Percentiles rank a stretch among this genome's conserved stretches.
Evolutionary conservation across 2,797 vertebrate genomes (phyloP).

Genomic region (Fundulus diaphanus): DNA sequence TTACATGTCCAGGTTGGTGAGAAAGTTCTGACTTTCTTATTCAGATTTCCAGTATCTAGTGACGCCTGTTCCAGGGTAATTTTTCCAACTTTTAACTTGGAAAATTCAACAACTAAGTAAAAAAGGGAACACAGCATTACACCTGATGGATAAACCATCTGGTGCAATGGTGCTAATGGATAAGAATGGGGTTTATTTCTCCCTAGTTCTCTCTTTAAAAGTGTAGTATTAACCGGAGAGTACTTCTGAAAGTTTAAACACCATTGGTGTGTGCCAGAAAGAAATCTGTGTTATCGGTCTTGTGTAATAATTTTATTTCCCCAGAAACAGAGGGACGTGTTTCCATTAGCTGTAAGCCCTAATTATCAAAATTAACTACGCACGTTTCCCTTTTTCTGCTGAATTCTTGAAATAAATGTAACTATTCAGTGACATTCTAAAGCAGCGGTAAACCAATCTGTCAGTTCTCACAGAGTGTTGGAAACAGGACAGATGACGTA

Average conservation of each 20-base stretch:
- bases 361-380: not conserved
- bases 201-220: not conserved
- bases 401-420: not conserved
- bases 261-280: not conserved
- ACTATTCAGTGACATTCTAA: not conserved
- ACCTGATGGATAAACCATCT: too few relatives aligned
- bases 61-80: too few relatives aligned
- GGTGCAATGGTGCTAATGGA: not conserved
- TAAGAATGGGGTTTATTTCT: not conserved
- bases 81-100: not conserved
- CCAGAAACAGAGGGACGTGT: not conserved
- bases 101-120: not conserved
- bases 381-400: too few relatives aligned
- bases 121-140: not conserved
- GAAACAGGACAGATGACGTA: slow-evolving; percentile 23
- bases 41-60: not conserved
- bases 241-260: not conserved
- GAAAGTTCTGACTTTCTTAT: not conserved
- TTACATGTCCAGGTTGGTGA: not conserved
- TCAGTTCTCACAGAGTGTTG: not conserved
- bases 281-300: not conserved
- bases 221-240: not conserved
- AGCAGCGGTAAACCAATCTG: not conserved
- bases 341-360: not conserved
- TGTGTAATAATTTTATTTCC: not conserved